phyloP scores from a whole-genome alignment of 2,888 invertebrate species.

The Subacronicta megacephala region DNA sequence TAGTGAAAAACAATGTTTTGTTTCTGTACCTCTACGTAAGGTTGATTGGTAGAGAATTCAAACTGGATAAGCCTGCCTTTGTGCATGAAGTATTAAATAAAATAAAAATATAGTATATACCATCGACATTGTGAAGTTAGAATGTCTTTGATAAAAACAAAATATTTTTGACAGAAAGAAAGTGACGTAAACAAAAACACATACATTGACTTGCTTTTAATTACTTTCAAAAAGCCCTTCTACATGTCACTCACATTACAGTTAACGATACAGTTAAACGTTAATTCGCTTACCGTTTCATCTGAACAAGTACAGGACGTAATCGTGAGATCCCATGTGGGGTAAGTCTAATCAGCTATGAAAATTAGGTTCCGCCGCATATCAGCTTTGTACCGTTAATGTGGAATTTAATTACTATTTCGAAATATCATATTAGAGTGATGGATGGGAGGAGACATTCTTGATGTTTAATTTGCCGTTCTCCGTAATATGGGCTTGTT shows the following conservation, averaged over 20 bases:
- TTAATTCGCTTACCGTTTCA: conserved; percentile 48
- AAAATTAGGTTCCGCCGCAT: conserved; percentile 88
- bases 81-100: too few species aligned
- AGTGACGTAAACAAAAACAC: conserved; percentile 2
- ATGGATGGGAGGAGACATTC: conserved; percentile 74
- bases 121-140: too few species aligned
- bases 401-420: conserved; percentile 88
- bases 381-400: conserved; percentile 86
- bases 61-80: too few species aligned
- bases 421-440: conserved; percentile 79
- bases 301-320: conserved; percentile 54
- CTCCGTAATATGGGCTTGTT: conserved; percentile 41
- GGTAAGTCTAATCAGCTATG: conserved; percentile 88
- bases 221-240: conserved; percentile 39
- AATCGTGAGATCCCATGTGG: conserved; percentile 83
- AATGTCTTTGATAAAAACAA: too few species aligned
- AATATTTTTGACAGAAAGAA: too few species aligned
- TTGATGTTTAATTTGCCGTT: conserved; percentile 77
- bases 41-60: too few species aligned
- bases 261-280: conserved; percentile 41
- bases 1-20: too few species aligned
- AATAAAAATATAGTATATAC: too few species aligned
- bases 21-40: too few species aligned
- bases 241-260: conserved; percentile 44
- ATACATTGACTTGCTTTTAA: conserved; percentile 26